Evolutionary conservation across 2,888 invertebrate species (phyloP), one percentile per base, ranked within the genome.

Genomic region (Torymus auratus): DNA sequence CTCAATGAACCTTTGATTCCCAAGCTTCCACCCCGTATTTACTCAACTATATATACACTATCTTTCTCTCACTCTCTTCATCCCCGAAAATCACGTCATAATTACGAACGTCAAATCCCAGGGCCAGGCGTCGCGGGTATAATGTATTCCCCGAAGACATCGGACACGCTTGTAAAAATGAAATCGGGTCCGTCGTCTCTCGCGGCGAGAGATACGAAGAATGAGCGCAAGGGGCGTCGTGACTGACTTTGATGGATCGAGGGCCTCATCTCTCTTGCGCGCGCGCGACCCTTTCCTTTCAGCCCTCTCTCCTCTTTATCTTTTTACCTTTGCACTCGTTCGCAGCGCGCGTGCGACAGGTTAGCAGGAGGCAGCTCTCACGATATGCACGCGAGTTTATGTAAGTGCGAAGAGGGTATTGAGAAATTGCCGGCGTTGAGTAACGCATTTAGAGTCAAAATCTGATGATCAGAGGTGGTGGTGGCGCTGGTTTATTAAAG

Each of bases 231-330:
- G 85, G 80, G 84, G 82, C 83, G 81, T 62, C 84, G 84, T 85
- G 86, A 86, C 81, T 90, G 89, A 90, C 90, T 89, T 90, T 89
- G 89, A 89, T 90, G 88, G 88, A 90, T 89, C 88, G 89, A 87
- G 87, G 86, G 87, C 85, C 85, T 84, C 84, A 80, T 28, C 85
- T 84, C 85, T 84, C 13, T 58, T 17, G 17, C 84, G 84, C 85
- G 84, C 13, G 65, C 28, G 17, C 84, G 84, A 85, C 87, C 84
- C 79, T 82, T 67, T 82, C 83, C 81, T 64, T 64, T 71, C 67
- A 81, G n/a, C 62, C 50, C 58, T 73, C 60, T 74, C 81, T 82
- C 76, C 56, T 72, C 41, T 41, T 62, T 14, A 14, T 2, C n/a
- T 17, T 13, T 70, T n/a, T 12, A 53, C 60, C 60, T 53, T 56